phyloP scores from a whole-genome alignment of 2,797 vertebrate genomes.

The Sebastes trivittatus region DNA sequence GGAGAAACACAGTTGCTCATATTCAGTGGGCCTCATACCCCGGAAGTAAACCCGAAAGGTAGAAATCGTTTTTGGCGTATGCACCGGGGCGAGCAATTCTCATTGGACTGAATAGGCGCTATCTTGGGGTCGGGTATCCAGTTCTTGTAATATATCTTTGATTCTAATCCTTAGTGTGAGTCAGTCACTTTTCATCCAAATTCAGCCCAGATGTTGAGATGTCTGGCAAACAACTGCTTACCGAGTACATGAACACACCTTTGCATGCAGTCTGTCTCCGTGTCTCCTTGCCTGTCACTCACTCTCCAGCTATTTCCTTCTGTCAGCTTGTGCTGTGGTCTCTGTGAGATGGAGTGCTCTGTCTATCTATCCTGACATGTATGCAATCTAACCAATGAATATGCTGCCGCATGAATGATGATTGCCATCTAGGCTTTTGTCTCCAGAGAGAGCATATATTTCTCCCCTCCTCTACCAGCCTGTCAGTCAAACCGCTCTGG shows the following conservation, averaged over 20 bases:
- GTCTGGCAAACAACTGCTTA: background rate
- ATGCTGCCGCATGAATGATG: slow-evolving; percentile 45
- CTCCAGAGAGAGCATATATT: slow-evolving; percentile 6
- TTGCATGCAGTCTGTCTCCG: background rate
- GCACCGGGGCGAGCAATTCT: too few relatives aligned
- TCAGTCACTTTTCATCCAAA: background rate
- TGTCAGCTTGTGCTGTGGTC: slow-evolving; percentile 25
- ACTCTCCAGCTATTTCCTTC: background rate
- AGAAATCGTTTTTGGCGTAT: too few relatives aligned
- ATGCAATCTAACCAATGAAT: slow-evolving; percentile 43
- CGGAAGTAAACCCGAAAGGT: too few relatives aligned
- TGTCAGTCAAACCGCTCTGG: slow-evolving; percentile 30
- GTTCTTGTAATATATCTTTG: too few relatives aligned
- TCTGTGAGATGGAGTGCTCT: slow-evolving; percentile 38
- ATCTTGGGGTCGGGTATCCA: too few relatives aligned
- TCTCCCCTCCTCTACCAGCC: slow-evolving; percentile 9
- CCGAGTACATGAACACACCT: background rate
- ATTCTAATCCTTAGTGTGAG: background rate
- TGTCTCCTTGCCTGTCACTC: slow-evolving; percentile 11
- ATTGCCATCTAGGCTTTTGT: slow-evolving; percentile 19
- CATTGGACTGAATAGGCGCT: too few relatives aligned
- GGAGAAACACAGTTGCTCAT: too few relatives aligned
- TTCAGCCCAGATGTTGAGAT: background rate
- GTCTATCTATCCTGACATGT: slow-evolving; percentile 43
- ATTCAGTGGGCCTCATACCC: too few relatives aligned